Evolutionary conservation across 2,888 invertebrate species (phyloP), one percentile per base, ranked within the genome.

Genomic region (Leucoptera coffeella): DNA sequence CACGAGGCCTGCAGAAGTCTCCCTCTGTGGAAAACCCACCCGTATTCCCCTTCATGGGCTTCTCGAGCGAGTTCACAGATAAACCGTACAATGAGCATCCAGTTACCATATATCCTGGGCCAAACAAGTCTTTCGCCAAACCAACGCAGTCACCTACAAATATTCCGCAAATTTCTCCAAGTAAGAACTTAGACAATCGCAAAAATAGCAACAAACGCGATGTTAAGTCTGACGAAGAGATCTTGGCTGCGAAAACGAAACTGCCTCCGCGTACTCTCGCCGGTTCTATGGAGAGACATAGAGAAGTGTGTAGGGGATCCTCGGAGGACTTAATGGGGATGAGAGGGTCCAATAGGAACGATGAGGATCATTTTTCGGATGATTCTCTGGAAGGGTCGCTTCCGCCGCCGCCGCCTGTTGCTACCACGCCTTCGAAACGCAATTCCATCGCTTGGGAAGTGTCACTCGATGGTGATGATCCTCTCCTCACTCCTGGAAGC

Each of bases 381-480:
- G 88, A 89, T 56, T 89, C 88, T 11, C 57, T 87, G 35, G 88
- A 89, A 54, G 86, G 85, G 46, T 72, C 78, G 42, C 71, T 82
- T 37, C 83, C 81, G 21, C 55, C 58, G 23, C 47, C 76, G 34
- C 73, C 73, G 38, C 74, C 75, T 19, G 57, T 65, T 30, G 57
- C 52, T 38, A 54, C 55, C 31, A 75, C 76, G 35, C 75, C 76
- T 39, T 78, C 78, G 47, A 86, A 86, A 64, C 76, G 85, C 42
- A 81, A 82, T 47, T 86, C 87, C 48, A 86, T 88, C 39, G 87
- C 88, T 34, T 88, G 89, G 88, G 87, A 89, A 72, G 87, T 89
- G 35, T 82, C 87, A 34, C 73, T 89, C 41, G 81, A 82, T 48
- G 80, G 79, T 49, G 72, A 73, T 44, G 80, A 81, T 49, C 77